phyloP scores from a whole-genome alignment of 2,797 vertebrate genomes.

The Cercopithecus mitis region DNA sequence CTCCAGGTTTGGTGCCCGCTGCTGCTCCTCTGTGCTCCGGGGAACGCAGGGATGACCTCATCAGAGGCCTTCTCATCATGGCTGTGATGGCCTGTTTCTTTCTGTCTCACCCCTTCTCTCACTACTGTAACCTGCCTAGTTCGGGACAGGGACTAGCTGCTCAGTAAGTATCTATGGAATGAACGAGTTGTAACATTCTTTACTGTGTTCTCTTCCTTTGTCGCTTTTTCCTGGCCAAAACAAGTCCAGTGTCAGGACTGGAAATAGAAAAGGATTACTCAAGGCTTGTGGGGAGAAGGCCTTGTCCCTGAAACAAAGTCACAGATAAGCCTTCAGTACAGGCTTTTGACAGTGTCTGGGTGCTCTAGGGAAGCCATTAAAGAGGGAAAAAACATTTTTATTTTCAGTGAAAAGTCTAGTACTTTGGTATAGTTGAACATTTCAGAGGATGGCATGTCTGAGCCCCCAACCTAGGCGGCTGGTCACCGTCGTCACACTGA shows the following conservation, averaged over 20 bases:
- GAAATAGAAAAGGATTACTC: not conserved
- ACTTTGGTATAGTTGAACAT: not conserved
- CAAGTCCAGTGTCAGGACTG: not conserved
- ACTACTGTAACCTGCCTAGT: not conserved
- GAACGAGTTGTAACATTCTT: not conserved
- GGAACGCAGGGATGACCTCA: accelerated
- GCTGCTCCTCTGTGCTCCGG: not conserved
- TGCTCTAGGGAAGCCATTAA: not conserved
- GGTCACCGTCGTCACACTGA: not conserved
- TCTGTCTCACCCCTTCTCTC: not conserved
- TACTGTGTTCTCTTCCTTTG: not conserved
- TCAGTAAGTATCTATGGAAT: not conserved
- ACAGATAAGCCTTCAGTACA: not conserved
- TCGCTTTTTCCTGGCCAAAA: not conserved
- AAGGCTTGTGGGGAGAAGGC: not conserved
- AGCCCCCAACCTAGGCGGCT: not conserved
- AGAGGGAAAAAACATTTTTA: not conserved
- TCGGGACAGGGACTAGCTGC: too few relatives aligned
- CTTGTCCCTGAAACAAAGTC: not conserved
- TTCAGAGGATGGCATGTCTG: not conserved
- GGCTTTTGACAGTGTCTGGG: not conserved
- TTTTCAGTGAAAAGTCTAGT: not conserved
- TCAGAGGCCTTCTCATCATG: not conserved
- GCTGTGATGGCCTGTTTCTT: not conserved
- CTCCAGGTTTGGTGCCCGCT: not conserved